Evolutionary conservation across 1,140 invertebrate species (phyloP).

Genomic region (Drosophila seguyi): DNA sequence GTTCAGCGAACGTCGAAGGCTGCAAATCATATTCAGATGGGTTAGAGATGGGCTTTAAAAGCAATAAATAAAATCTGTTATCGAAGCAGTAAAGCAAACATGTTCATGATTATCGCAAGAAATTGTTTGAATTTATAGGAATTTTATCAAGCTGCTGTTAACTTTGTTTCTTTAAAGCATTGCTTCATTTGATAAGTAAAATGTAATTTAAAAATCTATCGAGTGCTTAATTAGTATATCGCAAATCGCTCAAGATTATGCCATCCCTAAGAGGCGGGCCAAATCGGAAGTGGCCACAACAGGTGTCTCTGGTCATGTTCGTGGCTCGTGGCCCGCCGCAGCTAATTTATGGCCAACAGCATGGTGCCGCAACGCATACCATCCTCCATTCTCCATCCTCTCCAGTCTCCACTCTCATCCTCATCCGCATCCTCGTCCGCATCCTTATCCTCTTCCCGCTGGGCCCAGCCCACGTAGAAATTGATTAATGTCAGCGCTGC

Average conservation of each 20-base stretch:
- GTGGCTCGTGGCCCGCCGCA: slow-evolving; percentile 25
- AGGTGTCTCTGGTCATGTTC: slow-evolving; percentile 36
- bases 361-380: slow-evolving; percentile 11
- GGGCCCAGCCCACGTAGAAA: slow-evolving; percentile 50
- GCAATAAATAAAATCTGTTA: background rate
- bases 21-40: slow-evolving; percentile 58
- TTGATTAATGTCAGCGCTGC: slow-evolving; percentile 72
- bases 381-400: slow-evolving; percentile 1
- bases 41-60: background rate
- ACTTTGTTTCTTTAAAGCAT: background rate
- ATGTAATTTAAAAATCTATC: background rate
- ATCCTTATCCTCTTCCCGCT: slow-evolving; percentile 14
- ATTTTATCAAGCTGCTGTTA: background rate
- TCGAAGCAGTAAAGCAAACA: background rate
- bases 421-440: background rate
- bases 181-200: background rate
- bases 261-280: background rate
- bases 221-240: background rate
- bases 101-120: background rate
- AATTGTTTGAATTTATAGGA: background rate
- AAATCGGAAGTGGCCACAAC: slow-evolving; percentile 66
- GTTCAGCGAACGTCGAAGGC: slow-evolving; percentile 46
- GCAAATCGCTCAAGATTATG: background rate
- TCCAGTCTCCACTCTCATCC: background rate
- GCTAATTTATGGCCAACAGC: slow-evolving; percentile 64